Conservation (phyloP, 2,888 invertebrate species). For the Rhagonycha lutea region DNA sequence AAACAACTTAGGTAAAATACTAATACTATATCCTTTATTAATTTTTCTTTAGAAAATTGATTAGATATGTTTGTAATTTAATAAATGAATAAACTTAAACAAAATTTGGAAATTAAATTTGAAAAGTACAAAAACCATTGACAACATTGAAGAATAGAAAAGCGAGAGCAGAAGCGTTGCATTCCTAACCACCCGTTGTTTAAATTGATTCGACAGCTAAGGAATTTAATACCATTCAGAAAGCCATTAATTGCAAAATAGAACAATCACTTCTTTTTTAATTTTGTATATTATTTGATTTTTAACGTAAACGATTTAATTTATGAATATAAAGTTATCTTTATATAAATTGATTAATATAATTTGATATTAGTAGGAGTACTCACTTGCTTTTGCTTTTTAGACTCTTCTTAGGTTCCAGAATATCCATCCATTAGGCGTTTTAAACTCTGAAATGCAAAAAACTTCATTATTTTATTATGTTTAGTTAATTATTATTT, state of each 20-base stretch:
- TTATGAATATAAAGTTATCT: not conserved
- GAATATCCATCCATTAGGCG: constrained; percentile 55
- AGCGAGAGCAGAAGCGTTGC: constrained; percentile 45
- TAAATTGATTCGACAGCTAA: constrained; percentile 50
- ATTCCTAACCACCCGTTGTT: constrained; percentile 50
- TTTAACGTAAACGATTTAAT: not conserved
- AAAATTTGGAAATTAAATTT: not conserved
- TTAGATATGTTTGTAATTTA: not conserved
- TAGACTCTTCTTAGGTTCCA: constrained; percentile 51
- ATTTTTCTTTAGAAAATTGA: not conserved
- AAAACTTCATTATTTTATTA: not conserved
- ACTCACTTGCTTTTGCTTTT: constrained; percentile 48
- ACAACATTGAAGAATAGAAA: constrained; percentile 43
- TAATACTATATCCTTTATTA: not conserved
- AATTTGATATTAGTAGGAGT: not conserved
- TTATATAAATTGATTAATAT: not conserved
- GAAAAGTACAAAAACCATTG: constrained; percentile 5
- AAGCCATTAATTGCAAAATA: constrained; percentile 49
- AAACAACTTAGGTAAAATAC: not conserved
- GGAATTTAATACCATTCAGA: constrained; percentile 53
- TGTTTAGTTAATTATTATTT: not conserved
- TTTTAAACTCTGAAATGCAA: constrained; percentile 47
- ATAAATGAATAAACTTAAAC: not conserved
- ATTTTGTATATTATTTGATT: constrained; percentile 20
- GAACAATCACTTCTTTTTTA: constrained; percentile 34